Conservation (phyloP, 2,888 invertebrate genomes). For the Onthophagus sagittarius region DNA sequence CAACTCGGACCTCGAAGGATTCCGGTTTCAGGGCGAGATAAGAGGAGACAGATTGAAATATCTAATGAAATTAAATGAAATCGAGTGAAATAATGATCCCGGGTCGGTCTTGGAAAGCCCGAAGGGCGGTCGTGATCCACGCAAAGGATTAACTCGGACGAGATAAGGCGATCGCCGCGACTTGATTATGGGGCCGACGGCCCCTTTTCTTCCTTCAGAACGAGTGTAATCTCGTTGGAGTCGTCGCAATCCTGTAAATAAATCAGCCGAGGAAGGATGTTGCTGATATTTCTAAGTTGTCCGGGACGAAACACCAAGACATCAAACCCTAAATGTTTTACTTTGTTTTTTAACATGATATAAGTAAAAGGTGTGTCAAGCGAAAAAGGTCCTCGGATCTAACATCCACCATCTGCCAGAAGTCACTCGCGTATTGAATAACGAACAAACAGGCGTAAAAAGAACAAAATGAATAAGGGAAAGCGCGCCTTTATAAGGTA, state of each 20-base stretch:
- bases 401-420: constrained; percentile 18
- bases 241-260: constrained; percentile 29
- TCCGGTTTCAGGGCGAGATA: constrained; percentile 23
- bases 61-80: constrained; percentile 45
- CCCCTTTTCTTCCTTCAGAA: constrained; percentile 23
- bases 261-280: constrained; percentile 23
- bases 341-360: too few species aligned
- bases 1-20: constrained; percentile 23
- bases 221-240: constrained; percentile 30
- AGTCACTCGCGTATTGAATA: constrained; percentile 34
- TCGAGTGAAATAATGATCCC: constrained; percentile 41
- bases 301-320: background rate
- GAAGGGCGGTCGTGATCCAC: constrained; percentile 28
- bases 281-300: background rate
- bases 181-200: constrained; percentile 29
- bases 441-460: constrained; percentile 30
- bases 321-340: background rate
- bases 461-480: constrained; percentile 34
- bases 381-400: background rate
- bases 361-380: background rate
- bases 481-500: constrained; percentile 26
- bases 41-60: constrained; percentile 43
- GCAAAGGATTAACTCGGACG: constrained; percentile 29
- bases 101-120: constrained; percentile 25
- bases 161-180: constrained; percentile 30